Evolutionary conservation across 1,140 invertebrate species (phyloP).

Genomic region (Himalopsyche phryganea): DNA sequence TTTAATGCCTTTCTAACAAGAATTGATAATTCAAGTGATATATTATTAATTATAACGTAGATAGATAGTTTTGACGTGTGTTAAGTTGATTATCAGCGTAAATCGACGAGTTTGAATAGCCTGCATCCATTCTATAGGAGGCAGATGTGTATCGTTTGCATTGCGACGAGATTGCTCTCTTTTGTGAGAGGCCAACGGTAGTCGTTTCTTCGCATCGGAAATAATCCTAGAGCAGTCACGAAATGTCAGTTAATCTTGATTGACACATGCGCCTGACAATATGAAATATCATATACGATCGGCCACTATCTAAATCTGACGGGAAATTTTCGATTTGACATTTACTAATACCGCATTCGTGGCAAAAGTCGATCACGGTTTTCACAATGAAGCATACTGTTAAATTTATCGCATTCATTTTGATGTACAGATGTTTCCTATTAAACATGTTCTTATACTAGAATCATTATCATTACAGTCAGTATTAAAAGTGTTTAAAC

Average conservation of each 20-base stretch:
- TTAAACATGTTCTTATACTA: no score
- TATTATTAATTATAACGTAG: no score
- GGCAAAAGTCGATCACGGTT: slow-evolving; percentile 19
- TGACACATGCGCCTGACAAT: slow-evolving; percentile 22
- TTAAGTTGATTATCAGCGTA: no score
- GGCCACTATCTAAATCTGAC: slow-evolving; percentile 3
- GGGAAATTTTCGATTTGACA: slow-evolving; percentile 26
- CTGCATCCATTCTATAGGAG: background rate
- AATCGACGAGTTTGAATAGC: background rate
- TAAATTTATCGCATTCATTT: no score
- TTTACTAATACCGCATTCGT: slow-evolving; percentile 24
- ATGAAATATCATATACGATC: slow-evolving; percentile 18
- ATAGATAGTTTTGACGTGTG: no score
- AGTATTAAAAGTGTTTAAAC: no score
- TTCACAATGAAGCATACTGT: slow-evolving; percentile 3
- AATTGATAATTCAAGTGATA: no score
- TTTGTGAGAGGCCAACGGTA: background rate
- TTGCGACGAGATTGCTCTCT: background rate
- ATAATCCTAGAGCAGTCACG: slow-evolving; percentile 22
- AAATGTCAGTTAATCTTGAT: slow-evolving; percentile 31
- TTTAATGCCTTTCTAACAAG: no score
- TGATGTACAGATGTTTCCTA: no score
- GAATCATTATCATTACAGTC: no score
- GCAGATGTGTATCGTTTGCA: slow-evolving; percentile 2
- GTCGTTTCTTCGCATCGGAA: background rate